phyloP scores from a whole-genome alignment of 2,888 invertebrate species.

The Hesperia comma region DNA sequence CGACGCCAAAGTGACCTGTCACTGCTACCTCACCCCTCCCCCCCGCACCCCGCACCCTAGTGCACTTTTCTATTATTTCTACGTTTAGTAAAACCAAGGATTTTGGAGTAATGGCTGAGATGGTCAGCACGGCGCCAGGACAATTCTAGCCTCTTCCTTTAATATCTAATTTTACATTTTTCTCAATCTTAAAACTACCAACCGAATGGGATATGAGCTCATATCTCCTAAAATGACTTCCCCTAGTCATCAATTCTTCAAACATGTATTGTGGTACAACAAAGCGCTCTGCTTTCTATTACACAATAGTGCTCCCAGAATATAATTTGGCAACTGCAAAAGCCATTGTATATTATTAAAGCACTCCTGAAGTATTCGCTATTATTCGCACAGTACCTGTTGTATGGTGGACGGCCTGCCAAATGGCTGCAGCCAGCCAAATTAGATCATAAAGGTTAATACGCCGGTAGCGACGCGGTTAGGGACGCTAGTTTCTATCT shows the following conservation, averaged over 20 bases:
- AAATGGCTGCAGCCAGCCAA: conserved; percentile 70
- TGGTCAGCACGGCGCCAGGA: background rate
- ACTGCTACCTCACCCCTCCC: conserved; percentile 40
- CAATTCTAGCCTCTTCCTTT: too few species aligned
- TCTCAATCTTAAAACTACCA: too few species aligned
- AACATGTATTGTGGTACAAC: background rate
- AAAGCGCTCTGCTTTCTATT: conserved; percentile 8
- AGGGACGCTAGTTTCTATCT: conserved; percentile 11
- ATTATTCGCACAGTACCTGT: conserved; percentile 58
- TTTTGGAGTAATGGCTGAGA: background rate
- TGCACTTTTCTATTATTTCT: conserved; percentile 24
- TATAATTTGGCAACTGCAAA: conserved; percentile 27
- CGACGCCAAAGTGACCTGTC: conserved; percentile 70
- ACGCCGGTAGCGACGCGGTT: conserved; percentile 51
- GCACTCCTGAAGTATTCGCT: conserved; percentile 28
- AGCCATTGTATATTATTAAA: conserved; percentile 16
- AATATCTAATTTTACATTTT: too few species aligned
- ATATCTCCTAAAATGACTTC: background rate
- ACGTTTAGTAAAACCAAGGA: conserved; percentile 2
- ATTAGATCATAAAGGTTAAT: conserved; percentile 78
- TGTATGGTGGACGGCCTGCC: conserved; percentile 62
- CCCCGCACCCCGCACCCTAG: conserved; percentile 2
- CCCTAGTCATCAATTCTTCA: background rate
- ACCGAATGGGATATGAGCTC: too few species aligned
- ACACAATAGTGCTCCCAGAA: conserved; percentile 3